Evolutionary conservation across 2,797 vertebrate genomes (phyloP).

Genomic region (Microcaecilia unicolor): DNA sequence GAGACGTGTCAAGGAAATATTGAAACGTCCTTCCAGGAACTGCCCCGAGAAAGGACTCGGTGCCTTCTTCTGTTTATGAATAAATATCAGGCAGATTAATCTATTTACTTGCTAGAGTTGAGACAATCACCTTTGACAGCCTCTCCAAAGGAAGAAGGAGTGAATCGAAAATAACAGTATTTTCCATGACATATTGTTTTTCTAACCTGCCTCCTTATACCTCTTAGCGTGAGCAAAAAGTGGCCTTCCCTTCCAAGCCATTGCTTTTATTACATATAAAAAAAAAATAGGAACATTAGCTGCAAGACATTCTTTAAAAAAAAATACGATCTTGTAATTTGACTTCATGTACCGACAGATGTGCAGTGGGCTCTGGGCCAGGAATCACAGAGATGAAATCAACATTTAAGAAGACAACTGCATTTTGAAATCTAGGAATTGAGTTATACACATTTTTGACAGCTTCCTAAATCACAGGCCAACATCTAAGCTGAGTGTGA

Average conservation of each 20-base stretch:
- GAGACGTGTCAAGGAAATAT: too few relatives aligned
- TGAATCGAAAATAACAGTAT: background rate
- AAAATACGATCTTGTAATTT: constrained; percentile 46
- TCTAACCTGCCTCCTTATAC: background rate
- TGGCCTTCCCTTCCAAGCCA: constrained; percentile 16
- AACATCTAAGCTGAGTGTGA: constrained; percentile 34
- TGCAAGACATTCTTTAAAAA: constrained; percentile 45
- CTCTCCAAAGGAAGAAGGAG: background rate
- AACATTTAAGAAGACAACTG: constrained; percentile 42
- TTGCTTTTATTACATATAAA: constrained; percentile 31
- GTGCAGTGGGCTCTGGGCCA: constrained; percentile 43
- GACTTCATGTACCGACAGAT: constrained; percentile 47
- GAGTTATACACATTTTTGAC: constrained; percentile 57
- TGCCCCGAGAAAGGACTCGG: too few relatives aligned
- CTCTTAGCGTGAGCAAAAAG: constrained; percentile 6
- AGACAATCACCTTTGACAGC: background rate
- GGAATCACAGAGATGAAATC: constrained; percentile 40
- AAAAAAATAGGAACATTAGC: constrained; percentile 32
- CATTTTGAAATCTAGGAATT: constrained; percentile 52
- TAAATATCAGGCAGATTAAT: background rate
- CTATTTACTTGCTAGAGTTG: background rate
- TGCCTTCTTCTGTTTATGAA: too few relatives aligned
- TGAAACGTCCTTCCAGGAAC: too few relatives aligned
- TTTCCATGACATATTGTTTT: background rate
- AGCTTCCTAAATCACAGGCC: constrained; percentile 58